phyloP scores from a whole-genome alignment of 2,797 vertebrate species.

The Valencia hispanica region DNA sequence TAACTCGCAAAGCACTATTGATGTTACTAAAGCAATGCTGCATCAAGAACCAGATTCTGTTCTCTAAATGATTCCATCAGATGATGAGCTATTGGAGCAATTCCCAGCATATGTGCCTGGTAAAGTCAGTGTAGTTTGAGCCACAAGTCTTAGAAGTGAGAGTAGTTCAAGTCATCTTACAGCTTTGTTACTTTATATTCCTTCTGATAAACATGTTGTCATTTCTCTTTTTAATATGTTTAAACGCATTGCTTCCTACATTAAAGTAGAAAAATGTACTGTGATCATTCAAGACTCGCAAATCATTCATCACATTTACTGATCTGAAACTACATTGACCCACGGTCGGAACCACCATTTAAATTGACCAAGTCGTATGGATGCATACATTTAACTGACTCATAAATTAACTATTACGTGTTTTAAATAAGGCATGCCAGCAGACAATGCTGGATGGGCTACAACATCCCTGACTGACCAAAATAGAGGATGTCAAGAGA shows the following conservation, averaged over 20 bases:
- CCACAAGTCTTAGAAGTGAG: neutral
- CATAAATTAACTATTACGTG: neutral
- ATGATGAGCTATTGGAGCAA: neutral
- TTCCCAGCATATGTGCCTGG: neutral
- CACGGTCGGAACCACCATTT: neutral
- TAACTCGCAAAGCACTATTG: neutral
- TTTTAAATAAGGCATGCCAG: neutral
- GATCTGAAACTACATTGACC: neutral
- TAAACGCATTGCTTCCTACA: neutral
- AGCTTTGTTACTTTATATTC: neutral
- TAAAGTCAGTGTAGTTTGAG: neutral
- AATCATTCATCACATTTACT: neutral
- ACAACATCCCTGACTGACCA: conserved; percentile 6
- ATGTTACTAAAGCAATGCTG: neutral
- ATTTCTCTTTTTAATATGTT: neutral
- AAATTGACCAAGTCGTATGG: neutral
- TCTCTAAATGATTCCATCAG: neutral
- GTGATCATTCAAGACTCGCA: too few relatives aligned
- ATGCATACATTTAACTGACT: neutral
- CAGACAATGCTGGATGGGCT: neutral
- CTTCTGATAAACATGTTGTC: neutral
- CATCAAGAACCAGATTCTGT: too few relatives aligned
- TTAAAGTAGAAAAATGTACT: neutral
- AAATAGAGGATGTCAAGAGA: neutral
- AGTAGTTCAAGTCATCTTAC: neutral